Evolutionary conservation across 2,888 invertebrate genomes (phyloP), one percentile per base, ranked within the genome.

Genomic region (Unio pictorum): DNA sequence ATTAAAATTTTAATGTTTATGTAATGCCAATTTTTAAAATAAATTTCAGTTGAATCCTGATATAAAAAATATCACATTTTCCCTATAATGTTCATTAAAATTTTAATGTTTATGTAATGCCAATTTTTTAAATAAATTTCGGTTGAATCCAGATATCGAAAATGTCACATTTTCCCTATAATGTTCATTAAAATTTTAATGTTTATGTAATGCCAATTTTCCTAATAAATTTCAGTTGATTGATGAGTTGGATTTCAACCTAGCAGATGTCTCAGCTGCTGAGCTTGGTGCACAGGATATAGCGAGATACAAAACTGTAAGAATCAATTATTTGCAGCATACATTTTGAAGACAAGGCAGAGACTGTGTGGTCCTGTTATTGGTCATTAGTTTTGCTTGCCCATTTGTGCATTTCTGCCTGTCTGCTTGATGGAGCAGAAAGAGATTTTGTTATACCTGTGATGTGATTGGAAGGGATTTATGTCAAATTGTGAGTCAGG

Each of bases 191-290:
- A 55, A 57, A 1, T 61, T 67, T 58, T 66, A 57, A 55, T 64
- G 60, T 59, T 71, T 69, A 20, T 15, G 15, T 45, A 45, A 45
- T 45, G 8, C 15, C 45, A 11, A 45, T 45, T 45, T 45, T 11
- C 23, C 23, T 23, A 23, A 23, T 3, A 15, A 45, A 45, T 45
- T 45, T 45, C 77, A 88, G 87, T 69, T 88, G 67, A 87, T 88
- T 34, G 75, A 83, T 69, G 88, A 89, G 74, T 74, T 89, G 28
- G 74, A 84, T 55, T 78, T 72, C 66, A 66, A 88, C 28, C 67
- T 87, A 20, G 80, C 82, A 58, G 84, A 84, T 64, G 84, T 83
- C 4, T 83, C 85, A 28, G 74, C 68, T 18, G 78, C 78, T 18
- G 85, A 86, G 30, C 8, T 87, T 11, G 65, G 75, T n/a, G 75